A percentile compares a stretch with the other conserved stretches of the same genome.
phyloP scores from a whole-genome alignment of 2,113 vertebrate species.

The Choloepus hoffmanni region DNA sequence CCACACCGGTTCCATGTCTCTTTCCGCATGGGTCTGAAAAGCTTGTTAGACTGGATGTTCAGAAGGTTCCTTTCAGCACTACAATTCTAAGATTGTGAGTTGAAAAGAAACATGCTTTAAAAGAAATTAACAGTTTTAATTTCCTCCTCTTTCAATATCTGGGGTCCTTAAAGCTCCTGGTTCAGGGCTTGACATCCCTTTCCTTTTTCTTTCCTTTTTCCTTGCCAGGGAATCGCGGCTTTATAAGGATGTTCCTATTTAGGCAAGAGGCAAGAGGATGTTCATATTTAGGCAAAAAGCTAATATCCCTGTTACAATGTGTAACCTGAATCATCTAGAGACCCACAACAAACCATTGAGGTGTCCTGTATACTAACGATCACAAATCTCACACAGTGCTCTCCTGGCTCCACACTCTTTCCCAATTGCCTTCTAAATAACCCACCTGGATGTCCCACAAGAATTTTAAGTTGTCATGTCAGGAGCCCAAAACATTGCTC shows the following conservation, averaged over 20 bases:
- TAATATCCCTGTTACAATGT: fast-evolving
- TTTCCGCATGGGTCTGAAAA: neutral
- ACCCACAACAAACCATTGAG: no score
- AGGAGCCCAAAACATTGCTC: neutral
- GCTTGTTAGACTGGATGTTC: neutral
- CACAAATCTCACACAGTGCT: fast-evolving
- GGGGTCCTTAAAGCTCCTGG: neutral
- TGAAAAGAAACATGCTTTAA: neutral
- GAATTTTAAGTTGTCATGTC: neutral
- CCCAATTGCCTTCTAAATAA: neutral
- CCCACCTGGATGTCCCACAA: fast-evolving
- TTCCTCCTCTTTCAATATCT: neutral
- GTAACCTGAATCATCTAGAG: neutral
- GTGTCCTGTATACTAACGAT: neutral
- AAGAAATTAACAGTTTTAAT: neutral
- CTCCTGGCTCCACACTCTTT: neutral
- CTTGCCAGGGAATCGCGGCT: neutral
- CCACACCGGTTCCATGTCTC: neutral
- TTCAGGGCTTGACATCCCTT: neutral
- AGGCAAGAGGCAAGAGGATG: no score
- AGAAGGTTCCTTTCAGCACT: neutral
- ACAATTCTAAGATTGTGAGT: neutral
- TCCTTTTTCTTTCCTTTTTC: neutral
- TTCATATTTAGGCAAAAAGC: fast-evolving
- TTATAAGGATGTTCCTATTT: neutral